Evolutionary conservation across 37 sponge, comb jelly and placozoan species (phyloP), one percentile per base, ranked within the genome.

Genomic region (Corticium candelabrum): DNA sequence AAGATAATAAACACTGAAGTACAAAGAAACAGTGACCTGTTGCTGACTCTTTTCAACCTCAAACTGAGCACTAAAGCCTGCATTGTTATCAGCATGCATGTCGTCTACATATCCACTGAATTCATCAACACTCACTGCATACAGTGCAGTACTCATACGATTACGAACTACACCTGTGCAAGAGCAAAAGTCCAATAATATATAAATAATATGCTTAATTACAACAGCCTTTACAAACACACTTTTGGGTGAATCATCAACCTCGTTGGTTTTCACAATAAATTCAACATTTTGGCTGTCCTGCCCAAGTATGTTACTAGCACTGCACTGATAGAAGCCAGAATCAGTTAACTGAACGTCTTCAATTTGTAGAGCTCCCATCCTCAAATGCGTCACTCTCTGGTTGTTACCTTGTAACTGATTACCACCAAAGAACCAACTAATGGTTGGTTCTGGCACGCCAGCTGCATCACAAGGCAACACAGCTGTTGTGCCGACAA

Each of bases 71-170:
- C 86, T 87, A 81, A 88, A 91, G 1, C 86, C 84, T 21, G 79
- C 82, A 77, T 91, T 86, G 34, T 82, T 86, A 76, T 86, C 73
- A 4, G 76, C 4, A 69, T 91, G 92, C 81, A 88, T 80, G 31
- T 72, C 62, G 29, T 43, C 36, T 3, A 91, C 92, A 74, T 88
- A 78, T 0, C 68, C 68, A 4, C 71, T 32, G 72, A 91, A 91
- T 4, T 77, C 43, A 0, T 39, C 62, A 36, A 83, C 2, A 3
- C 67, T 31, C 3, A 91, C 62, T 29, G 82, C 41, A 38, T 40
- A 35, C 37, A 41, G n/a, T n/a, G n/a, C n/a, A n/a, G n/a, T n/a
- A n/a, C n/a, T n/a, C n/a, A n/a, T n/a, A n/a, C n/a, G n/a, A n/a
- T n/a, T n/a, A n/a, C n/a, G n/a, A n/a, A n/a, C n/a, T n/a, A n/a